Conservation (phyloP, 2,888 invertebrate genomes). For the Halocaridina rubra region DNA sequence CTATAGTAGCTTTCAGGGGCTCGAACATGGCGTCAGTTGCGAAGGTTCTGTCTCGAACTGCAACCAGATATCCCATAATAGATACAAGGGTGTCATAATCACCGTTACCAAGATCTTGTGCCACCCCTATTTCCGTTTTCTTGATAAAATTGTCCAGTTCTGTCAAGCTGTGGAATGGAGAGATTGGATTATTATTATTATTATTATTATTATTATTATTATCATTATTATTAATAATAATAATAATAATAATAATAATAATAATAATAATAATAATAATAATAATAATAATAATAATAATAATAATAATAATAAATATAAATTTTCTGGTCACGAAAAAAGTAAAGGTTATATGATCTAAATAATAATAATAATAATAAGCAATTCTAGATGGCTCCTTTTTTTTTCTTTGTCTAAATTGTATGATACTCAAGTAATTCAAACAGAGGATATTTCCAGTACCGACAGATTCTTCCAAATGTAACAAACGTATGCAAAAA, state of each 20-base stretch:
- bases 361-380: too few relatives aligned
- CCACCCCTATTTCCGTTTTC: constrained; percentile 88
- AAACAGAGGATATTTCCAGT: too few relatives aligned
- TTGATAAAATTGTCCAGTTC: constrained; percentile 90
- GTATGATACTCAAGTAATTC: too few relatives aligned
- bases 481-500: too few relatives aligned
- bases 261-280: background rate
- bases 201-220: too few relatives aligned
- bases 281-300: background rate
- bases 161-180: constrained; percentile 74
- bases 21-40: constrained; percentile 96
- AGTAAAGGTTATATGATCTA: too few relatives aligned
- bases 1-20: constrained; percentile 91
- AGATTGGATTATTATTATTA: too few relatives aligned
- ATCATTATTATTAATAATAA: too few relatives aligned
- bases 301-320: background rate
- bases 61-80: constrained; percentile 93
- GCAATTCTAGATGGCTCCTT: too few relatives aligned
- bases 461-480: too few relatives aligned
- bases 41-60: constrained; percentile 86
- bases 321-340: too few relatives aligned
- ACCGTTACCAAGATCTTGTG: constrained; percentile 83
- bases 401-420: too few relatives aligned
- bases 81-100: constrained; percentile 89
- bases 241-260: background rate